A percentile compares a stretch with the other conserved stretches of the same genome.
phyloP scores from a whole-genome alignment of 2,888 invertebrate genomes.

The Drosophila affinis region DNA sequence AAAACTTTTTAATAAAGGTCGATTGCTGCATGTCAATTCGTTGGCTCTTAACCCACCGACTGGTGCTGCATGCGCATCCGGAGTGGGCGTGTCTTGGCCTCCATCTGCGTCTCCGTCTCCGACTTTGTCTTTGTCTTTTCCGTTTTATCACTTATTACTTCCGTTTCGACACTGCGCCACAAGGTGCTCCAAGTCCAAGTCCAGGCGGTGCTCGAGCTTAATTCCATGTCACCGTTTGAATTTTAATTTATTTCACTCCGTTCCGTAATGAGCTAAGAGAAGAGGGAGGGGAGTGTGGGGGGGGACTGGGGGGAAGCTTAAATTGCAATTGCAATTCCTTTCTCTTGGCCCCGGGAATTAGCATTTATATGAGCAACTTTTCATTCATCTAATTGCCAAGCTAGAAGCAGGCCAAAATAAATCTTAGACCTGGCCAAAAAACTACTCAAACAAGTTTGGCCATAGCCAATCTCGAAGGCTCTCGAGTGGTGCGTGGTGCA shows the following conservation, averaged over 20 bases:
- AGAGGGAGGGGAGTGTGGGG: neutral
- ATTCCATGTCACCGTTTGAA: conserved; percentile 71
- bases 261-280: conserved; percentile 29
- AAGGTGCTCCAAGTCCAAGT: conserved; percentile 31
- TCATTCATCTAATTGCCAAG: conserved; percentile 70
- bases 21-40: conserved; percentile 80
- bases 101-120: neutral
- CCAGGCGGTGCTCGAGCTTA: conserved; percentile 46
- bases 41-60: conserved; percentile 25
- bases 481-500: neutral
- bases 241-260: conserved; percentile 58
- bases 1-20: conserved; percentile 80
- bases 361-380: conserved; percentile 73
- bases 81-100: conserved; percentile 46
- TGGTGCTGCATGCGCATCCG: conserved; percentile 74
- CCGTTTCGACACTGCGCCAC: conserved; percentile 65
- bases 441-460: conserved; percentile 52
- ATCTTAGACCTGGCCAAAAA: conserved; percentile 49
- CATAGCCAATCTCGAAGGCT: conserved; percentile 47
- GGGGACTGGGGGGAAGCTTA: conserved; percentile 19
- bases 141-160: conserved; percentile 80
- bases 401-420: conserved; percentile 64
- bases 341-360: conserved; percentile 41
- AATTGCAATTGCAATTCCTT: conserved; percentile 54
- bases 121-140: conserved; percentile 64